Conservation (phyloP, 2,888 invertebrate genomes). For the Chymomyza fuscimana region DNA sequence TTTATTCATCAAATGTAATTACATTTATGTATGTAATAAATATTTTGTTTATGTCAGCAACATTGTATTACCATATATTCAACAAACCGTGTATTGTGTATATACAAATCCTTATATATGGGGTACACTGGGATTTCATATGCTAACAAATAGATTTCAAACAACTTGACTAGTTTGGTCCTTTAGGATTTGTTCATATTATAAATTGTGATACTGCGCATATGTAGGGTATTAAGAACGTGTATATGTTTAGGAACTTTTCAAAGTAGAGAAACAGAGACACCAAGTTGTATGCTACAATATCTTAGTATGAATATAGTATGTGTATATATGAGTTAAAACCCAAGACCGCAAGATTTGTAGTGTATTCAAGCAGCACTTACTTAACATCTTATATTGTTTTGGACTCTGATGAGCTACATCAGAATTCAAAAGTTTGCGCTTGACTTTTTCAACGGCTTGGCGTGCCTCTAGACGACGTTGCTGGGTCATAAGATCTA, state of each 20-base stretch:
- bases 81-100: slow-evolving; percentile 25
- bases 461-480: slow-evolving; percentile 47
- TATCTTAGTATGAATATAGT: slow-evolving; percentile 4
- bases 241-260: neutral
- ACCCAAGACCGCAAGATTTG: slow-evolving; percentile 43
- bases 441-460: slow-evolving; percentile 54
- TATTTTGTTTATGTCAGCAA: slow-evolving; percentile 15
- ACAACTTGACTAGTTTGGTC: neutral
- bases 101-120: neutral
- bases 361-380: slow-evolving; percentile 32
- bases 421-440: slow-evolving; percentile 38
- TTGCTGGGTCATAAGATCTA: slow-evolving; percentile 24
- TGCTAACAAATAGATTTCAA: neutral
- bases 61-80: slow-evolving; percentile 22
- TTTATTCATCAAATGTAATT: slow-evolving; percentile 54
- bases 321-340: neutral
- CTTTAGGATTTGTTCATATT: neutral
- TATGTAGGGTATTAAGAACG: neutral
- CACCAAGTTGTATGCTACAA: slow-evolving; percentile 9
- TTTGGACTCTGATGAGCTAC: slow-evolving; percentile 42
- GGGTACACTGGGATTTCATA: neutral
- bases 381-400: slow-evolving; percentile 52
- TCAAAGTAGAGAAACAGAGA: slow-evolving; percentile 21
- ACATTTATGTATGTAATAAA: slow-evolving; percentile 46
- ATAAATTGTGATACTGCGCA: neutral